Percentiles rank a stretch among this genome's conserved stretches.
phyloP scores from a whole-genome alignment of 2,888 invertebrate genomes.

The Sesia bembeciformis region DNA sequence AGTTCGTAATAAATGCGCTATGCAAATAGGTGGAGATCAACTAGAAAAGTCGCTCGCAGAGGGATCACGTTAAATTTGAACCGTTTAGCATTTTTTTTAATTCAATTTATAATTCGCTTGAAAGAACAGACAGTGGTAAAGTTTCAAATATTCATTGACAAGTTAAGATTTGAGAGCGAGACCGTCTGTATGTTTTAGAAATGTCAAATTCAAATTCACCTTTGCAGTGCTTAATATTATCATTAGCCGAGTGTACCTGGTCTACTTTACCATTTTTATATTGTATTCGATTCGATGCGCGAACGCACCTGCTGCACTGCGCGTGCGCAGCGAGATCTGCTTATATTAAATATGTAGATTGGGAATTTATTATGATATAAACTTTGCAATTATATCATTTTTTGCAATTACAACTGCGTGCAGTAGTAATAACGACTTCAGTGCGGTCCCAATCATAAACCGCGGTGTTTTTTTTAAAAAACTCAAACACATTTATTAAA shows the following conservation, averaged over 20 bases:
- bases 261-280: neutral
- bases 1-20: neutral
- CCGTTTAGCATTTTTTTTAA: too few relatives aligned
- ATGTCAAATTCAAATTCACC: too few relatives aligned
- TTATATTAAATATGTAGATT: slow-evolving; percentile 23
- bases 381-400: neutral
- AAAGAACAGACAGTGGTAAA: too few relatives aligned
- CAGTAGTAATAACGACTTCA: neutral
- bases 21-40: too few relatives aligned
- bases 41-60: too few relatives aligned
- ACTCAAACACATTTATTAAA: neutral
- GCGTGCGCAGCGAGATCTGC: slow-evolving; percentile 24
- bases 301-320: slow-evolving; percentile 23
- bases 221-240: too few relatives aligned
- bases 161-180: too few relatives aligned
- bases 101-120: too few relatives aligned
- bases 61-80: too few relatives aligned
- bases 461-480: neutral
- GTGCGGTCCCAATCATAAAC: neutral
- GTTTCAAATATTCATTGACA: too few relatives aligned
- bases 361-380: slow-evolving; percentile 19
- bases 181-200: too few relatives aligned
- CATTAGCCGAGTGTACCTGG: neutral
- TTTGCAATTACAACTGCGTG: neutral
- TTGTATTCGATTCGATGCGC: slow-evolving; percentile 13